Evolutionary conservation across 2,797 vertebrate genomes (phyloP).

Genomic region (Nasua narica): DNA sequence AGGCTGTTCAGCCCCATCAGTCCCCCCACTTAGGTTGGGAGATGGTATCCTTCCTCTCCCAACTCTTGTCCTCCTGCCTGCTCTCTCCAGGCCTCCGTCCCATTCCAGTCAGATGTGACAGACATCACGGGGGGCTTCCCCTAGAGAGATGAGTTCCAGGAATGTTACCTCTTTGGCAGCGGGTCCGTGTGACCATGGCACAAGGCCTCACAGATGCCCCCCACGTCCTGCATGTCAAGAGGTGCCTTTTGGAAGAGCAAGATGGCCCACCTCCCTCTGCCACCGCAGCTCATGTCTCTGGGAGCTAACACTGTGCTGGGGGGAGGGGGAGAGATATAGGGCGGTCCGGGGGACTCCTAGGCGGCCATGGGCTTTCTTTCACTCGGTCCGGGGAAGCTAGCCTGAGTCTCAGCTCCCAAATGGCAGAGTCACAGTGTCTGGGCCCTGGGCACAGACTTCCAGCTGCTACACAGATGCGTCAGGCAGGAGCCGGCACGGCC

Average conservation of each 20-base stretch:
- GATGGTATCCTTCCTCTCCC: not conserved
- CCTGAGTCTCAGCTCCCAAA: not conserved
- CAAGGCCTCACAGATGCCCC: accelerated
- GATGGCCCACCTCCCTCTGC: not conserved
- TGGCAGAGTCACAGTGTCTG: not conserved
- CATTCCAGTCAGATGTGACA: not conserved
- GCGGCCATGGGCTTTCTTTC: not conserved
- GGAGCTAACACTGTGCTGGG: not conserved
- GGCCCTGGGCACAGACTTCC: not conserved
- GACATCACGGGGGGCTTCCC: not conserved
- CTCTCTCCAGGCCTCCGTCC: not conserved
- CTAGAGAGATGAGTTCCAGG: not conserved
- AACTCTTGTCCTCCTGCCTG: not conserved
- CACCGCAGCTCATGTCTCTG: not conserved
- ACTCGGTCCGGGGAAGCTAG: not conserved
- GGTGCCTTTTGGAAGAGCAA: not conserved
- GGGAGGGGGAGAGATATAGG: too few relatives aligned
- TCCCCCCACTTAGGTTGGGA: not conserved
- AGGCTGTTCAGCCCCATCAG: not conserved
- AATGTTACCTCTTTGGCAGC: not conserved
- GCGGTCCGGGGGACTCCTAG: not conserved
- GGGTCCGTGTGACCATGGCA: not conserved
- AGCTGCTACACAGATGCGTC: not conserved
- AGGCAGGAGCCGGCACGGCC: not conserved
- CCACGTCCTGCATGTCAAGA: not conserved